Evolutionary conservation across 2,888 invertebrate species (phyloP).

Genomic region (Bellardia bayeri): DNA sequence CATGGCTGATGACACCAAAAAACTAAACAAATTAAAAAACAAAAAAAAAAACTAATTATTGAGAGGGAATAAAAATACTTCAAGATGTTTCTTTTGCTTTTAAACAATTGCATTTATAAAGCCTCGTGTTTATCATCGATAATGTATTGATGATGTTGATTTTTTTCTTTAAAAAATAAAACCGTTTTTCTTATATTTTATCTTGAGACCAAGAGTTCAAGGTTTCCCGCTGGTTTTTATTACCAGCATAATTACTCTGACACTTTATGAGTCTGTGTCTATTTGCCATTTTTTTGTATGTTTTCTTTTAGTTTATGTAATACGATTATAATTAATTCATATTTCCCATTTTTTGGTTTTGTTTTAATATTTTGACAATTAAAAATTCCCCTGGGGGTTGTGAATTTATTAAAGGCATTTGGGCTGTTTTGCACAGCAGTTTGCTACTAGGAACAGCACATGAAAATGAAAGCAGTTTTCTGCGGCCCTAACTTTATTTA

Average conservation of each 20-base stretch:
- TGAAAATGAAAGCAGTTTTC: conserved; percentile 38
- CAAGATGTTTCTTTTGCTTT: neutral
- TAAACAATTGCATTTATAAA: neutral
- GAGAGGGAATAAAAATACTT: neutral
- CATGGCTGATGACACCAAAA: conserved; percentile 54
- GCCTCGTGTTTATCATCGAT: conserved; percentile 16
- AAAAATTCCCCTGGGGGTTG: conserved; percentile 46
- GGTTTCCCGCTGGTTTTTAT: conserved; percentile 53
- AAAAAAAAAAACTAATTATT: conserved; percentile 32
- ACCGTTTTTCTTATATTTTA: neutral
- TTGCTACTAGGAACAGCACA: neutral
- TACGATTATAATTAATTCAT: conserved; percentile 18
- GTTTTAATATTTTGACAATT: conserved; percentile 47
- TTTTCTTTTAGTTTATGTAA: conserved; percentile 30
- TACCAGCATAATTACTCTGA: conserved; percentile 28
- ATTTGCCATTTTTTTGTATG: neutral
- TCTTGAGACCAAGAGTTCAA: conserved; percentile 54
- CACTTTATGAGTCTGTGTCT: conserved; percentile 42
- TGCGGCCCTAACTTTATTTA: neutral
- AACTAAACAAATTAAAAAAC: too few species aligned
- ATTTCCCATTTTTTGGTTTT: neutral
- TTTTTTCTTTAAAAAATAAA: conserved; percentile 7
- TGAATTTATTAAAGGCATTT: conserved; percentile 38
- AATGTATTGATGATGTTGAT: conserved; percentile 48
- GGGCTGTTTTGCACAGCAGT: neutral